Evolutionary conservation across 2,797 vertebrate genomes (phyloP).

Genomic region (Pteropus rufus): DNA sequence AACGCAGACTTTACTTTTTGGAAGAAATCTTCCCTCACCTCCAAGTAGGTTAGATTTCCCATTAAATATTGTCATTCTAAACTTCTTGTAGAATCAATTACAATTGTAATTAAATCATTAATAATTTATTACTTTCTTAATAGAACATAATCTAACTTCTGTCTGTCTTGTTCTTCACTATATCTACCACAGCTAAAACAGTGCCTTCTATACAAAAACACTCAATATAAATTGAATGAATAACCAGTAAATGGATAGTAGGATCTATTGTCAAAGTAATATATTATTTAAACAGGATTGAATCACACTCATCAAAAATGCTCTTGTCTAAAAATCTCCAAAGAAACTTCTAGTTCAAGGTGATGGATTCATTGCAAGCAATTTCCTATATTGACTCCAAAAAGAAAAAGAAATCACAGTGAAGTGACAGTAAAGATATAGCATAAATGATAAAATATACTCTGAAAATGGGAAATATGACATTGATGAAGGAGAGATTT

Average conservation of each 20-base stretch:
- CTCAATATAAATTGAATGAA: neutral
- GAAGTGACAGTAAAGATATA: neutral
- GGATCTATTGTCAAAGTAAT: neutral
- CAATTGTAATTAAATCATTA: constrained; percentile 27
- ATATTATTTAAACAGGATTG: neutral
- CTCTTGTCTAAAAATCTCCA: neutral
- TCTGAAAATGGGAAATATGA: neutral
- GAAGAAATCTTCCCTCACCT: neutral
- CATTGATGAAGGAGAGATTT: neutral
- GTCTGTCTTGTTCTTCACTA: neutral
- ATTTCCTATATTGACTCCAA: neutral
- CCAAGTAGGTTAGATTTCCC: neutral
- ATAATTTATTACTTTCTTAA: neutral
- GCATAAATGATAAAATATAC: neutral
- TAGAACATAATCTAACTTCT: neutral
- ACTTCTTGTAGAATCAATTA: neutral
- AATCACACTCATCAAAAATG: neutral
- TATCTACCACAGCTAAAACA: neutral
- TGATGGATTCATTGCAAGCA: neutral
- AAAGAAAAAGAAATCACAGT: neutral
- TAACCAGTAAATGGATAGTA: neutral
- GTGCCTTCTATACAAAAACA: neutral
- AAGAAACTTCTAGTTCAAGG: neutral
- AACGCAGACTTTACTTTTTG: constrained; percentile 4
- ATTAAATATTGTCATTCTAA: neutral